Conservation (phyloP, 2,797 vertebrate species). For the Brachyalestes nurse region DNA sequence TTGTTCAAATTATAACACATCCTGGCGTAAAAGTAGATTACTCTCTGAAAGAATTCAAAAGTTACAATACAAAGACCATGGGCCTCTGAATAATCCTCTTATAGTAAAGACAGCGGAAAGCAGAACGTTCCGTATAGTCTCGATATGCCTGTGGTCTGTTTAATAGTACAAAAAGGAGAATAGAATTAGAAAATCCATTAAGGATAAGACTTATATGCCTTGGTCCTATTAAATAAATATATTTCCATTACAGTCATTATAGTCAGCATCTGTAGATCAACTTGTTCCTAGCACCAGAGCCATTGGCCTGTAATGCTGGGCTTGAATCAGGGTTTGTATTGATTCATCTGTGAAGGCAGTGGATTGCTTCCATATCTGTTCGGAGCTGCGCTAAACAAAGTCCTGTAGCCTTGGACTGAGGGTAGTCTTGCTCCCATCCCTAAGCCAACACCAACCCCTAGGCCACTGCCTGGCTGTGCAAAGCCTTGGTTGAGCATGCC, state of each 20-base stretch:
- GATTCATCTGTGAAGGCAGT: conserved; percentile 74
- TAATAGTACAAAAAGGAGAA: conserved; percentile 45
- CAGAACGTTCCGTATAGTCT: background rate
- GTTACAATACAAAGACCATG: conserved; percentile 29
- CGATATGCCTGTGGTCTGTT: conserved; percentile 20
- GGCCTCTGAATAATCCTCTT: conserved; percentile 18
- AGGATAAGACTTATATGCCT: conserved; percentile 29
- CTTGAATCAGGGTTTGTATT: conserved; percentile 80
- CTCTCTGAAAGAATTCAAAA: conserved; percentile 22
- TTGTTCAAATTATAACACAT: background rate
- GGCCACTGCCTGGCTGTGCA: conserved; percentile 62
- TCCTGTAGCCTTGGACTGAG: conserved; percentile 84
- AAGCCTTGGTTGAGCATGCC: conserved; percentile 79
- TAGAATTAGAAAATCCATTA: conserved; percentile 45
- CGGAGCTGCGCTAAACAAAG: conserved; percentile 79
- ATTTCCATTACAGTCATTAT: conserved; percentile 16
- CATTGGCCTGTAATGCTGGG: background rate
- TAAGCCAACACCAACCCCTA: conserved; percentile 29
- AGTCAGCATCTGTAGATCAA: background rate
- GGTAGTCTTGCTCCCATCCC: conserved; percentile 56
- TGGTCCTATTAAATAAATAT: conserved; percentile 68
- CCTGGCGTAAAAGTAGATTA: conserved; percentile 15
- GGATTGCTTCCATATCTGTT: conserved; percentile 78
- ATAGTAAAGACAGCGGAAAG: conserved; percentile 22
- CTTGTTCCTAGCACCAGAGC: background rate